phyloP scores from a whole-genome alignment of 2,888 invertebrate genomes.

The Megalurothrips usitatus region DNA sequence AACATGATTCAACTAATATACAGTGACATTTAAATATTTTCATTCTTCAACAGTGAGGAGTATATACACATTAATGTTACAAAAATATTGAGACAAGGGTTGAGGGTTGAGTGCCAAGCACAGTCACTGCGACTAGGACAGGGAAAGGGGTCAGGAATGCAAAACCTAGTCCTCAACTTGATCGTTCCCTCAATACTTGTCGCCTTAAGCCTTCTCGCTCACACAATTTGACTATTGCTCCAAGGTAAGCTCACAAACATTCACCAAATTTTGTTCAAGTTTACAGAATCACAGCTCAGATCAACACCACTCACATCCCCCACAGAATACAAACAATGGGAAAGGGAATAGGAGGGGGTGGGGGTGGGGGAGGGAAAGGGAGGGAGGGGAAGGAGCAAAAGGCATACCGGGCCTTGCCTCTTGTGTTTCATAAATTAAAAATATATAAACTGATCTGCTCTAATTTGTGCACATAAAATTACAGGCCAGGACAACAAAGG shows the following conservation, averaged over 20 bases:
- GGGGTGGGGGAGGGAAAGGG: background rate
- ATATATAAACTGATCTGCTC: background rate
- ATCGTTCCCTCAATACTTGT: constrained; percentile 11
- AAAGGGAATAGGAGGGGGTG: background rate
- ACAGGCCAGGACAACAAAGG: background rate
- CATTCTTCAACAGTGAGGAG: background rate
- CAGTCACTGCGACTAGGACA: constrained; percentile 2
- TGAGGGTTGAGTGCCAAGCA: constrained; percentile 16
- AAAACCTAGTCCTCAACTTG: background rate
- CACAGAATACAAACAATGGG: background rate
- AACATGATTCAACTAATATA: constrained; percentile 21
- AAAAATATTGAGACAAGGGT: constrained; percentile 20
- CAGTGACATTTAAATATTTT: constrained; percentile 21
- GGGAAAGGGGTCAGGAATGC: constrained; percentile 8
- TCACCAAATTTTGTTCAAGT: background rate
- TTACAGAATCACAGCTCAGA: constrained; percentile 15
- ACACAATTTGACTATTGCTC: background rate
- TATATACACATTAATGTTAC: constrained; percentile 14
- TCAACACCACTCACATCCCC: background rate
- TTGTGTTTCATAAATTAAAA: background rate
- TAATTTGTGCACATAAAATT: background rate
- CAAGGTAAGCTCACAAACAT: background rate
- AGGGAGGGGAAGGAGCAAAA: no score
- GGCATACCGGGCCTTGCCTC: no score
- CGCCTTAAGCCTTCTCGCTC: background rate